A percentile compares a stretch with the other conserved stretches of the same genome.
These are phyloP conservation scores for Allolobophora icterica DNA, from an alignment of 2,888 invertebrate genomes.

Conservation along the genomic window DNA sequence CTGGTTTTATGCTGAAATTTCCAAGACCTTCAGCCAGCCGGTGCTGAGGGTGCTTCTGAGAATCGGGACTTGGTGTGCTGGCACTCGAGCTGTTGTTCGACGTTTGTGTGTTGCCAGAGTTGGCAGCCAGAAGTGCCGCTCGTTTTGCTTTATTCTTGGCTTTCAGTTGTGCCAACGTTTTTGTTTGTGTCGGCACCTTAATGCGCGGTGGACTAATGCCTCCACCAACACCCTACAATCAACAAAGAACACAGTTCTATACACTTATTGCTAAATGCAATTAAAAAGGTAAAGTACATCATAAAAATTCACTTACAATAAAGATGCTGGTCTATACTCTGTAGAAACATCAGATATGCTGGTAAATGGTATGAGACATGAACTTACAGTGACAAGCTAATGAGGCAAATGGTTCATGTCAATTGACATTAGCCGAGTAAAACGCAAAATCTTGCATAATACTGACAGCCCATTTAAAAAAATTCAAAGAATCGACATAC, in stretches of 20 bases:
- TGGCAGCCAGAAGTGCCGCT: constrained; percentile 27
- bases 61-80: constrained; percentile 26
- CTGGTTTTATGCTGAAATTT: not conserved
- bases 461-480: no score
- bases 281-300: not conserved
- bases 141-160: constrained; percentile 54
- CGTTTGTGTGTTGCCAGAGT: not conserved
- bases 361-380: not conserved
- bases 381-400: not conserved
- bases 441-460: no score
- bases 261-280: not conserved
- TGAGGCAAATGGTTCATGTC: not conserved
- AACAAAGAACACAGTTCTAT: not conserved
- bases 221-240: not conserved
- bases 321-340: no score
- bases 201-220: not conserved
- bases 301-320: not conserved
- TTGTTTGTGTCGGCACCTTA: constrained; percentile 51
- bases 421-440: no score
- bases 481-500: not conserved
- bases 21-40: not conserved
- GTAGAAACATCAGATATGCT: not conserved
- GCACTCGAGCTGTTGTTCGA: constrained; percentile 27
- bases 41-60: not conserved
- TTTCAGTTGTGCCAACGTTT: constrained; percentile 63